These are phyloP conservation scores for Verasper variegatus DNA, from an alignment of 2,113 vertebrate genomes.

Conservation along the genomic window DNA sequence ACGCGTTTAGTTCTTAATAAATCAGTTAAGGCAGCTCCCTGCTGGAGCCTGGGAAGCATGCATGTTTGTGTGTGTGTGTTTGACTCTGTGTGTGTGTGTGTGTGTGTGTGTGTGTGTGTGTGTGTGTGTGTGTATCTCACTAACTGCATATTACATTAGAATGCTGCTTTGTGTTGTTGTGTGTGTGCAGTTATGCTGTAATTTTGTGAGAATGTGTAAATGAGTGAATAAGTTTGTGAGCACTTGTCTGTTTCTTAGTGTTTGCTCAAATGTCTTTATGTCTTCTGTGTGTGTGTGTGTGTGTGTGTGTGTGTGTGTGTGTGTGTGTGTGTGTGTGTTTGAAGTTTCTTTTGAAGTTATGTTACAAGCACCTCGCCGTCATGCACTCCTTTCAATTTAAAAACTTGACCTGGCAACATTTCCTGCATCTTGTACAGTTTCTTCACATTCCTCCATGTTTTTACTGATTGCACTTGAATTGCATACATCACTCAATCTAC, in stretches of 20 bases:
- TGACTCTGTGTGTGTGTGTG: constrained; percentile 3
- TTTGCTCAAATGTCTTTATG: too few species aligned
- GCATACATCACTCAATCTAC: neutral
- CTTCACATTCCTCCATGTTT: neutral
- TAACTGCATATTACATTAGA: constrained; percentile 35
- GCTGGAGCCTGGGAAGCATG: constrained; percentile 64
- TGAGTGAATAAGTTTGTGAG: constrained; percentile 28
- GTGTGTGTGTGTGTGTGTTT: constrained; percentile 5
- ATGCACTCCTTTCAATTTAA: neutral
- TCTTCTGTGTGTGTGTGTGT: neutral
- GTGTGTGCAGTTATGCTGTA: constrained; percentile 48
- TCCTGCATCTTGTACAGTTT: neutral
- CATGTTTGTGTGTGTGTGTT: constrained; percentile 6
- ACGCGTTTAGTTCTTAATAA: constrained; percentile 82
- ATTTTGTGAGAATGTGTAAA: constrained; percentile 50
- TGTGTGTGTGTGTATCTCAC: neutral
- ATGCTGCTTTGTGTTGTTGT: constrained; percentile 18
- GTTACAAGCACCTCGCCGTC: neutral
- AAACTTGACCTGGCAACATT: neutral
- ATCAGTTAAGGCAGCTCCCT: constrained; percentile 80
- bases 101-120: neutral
- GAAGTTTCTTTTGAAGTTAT: constrained; percentile 31
- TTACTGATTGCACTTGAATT: constrained; percentile 11
- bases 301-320: constrained; percentile 2
- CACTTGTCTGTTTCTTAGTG: neutral